Conservation (phyloP, 2,113 vertebrate species). For the Sander lucioperca region DNA sequence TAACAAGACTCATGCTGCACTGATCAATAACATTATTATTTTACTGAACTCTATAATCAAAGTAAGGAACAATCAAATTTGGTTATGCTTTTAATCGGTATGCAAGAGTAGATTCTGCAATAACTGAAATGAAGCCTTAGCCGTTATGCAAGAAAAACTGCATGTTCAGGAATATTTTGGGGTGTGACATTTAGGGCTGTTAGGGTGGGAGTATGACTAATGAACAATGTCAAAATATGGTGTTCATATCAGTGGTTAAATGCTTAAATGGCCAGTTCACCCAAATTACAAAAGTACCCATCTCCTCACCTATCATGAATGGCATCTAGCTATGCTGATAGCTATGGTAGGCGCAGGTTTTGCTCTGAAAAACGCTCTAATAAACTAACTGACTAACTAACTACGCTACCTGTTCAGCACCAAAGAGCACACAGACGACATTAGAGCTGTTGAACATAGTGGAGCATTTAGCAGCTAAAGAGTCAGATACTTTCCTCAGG, state of each 20-base stretch:
- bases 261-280: background rate
- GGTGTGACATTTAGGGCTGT: background rate
- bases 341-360: background rate
- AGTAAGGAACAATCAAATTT: background rate
- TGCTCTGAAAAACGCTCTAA: background rate
- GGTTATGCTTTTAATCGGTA: background rate
- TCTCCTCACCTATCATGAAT: background rate
- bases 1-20: no score
- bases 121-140: background rate
- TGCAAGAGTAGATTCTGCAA: background rate
- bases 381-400: background rate
- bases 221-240: background rate
- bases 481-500: background rate
- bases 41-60: background rate
- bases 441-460: background rate
- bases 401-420: background rate
- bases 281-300: no score
- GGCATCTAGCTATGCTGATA: no score
- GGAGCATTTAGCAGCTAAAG: background rate
- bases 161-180: background rate
- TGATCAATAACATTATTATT: no score
- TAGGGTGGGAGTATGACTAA: background rate
- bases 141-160: background rate
- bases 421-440: background rate
- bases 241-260: background rate